These are phyloP conservation scores for Myripristis jacobus DNA, from an alignment of 2,797 vertebrate species.

Conservation along the genomic window DNA sequence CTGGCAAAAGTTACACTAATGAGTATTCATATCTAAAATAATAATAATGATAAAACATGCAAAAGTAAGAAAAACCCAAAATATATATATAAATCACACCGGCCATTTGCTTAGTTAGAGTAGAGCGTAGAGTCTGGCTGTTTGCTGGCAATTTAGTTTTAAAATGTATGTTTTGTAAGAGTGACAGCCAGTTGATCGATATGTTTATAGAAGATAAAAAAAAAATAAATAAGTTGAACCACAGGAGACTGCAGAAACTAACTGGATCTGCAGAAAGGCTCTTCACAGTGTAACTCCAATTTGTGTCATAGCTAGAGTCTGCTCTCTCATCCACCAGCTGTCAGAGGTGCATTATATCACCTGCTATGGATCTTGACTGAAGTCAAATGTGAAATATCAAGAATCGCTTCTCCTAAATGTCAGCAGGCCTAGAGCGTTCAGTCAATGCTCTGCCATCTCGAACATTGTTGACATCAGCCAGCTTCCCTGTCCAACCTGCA, in stretches of 20 bases:
- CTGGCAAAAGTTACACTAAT: conserved; percentile 28
- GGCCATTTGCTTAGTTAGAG: neutral
- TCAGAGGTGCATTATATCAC: conserved; percentile 49
- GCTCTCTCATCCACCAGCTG: conserved; percentile 41
- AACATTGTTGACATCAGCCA: conserved; percentile 22
- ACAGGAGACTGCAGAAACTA: conserved; percentile 22
- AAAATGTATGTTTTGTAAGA: conserved; percentile 19
- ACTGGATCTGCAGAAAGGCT: conserved; percentile 17
- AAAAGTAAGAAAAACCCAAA: neutral
- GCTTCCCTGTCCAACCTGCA: conserved; percentile 36
- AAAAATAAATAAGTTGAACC: neutral
- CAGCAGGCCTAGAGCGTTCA: conserved; percentile 45
- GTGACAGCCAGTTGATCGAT: conserved; percentile 16
- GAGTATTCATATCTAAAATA: conserved; percentile 36
- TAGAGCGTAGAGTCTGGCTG: neutral
- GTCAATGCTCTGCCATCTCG: conserved; percentile 28
- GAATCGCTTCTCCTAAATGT: conserved; percentile 26
- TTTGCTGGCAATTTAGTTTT: neutral
- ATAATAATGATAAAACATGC: conserved; percentile 22
- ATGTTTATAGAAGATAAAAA: conserved; percentile 29
- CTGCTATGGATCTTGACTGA: conserved; percentile 18
- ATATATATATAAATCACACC: neutral
- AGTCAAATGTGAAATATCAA: conserved; percentile 58
- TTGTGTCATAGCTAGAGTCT: conserved; percentile 55
- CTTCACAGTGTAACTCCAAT: conserved; percentile 44